A percentile compares a stretch with the other conserved stretches of the same genome.
These are phyloP conservation scores for Melikaiella ostensackeni DNA, from an alignment of 2,888 invertebrate genomes.

Conservation along the genomic window DNA sequence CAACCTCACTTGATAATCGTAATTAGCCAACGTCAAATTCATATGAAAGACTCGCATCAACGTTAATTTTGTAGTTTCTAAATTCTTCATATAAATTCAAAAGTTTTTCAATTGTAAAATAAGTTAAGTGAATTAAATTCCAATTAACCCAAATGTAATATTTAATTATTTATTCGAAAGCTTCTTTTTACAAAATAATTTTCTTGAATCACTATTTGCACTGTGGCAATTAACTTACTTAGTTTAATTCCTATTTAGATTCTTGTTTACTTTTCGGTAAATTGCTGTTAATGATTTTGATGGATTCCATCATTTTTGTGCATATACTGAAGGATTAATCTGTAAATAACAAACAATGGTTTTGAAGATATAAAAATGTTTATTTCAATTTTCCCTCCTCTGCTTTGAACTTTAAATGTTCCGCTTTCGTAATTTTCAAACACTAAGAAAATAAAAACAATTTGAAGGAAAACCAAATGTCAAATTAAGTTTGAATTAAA, in stretches of 20 bases:
- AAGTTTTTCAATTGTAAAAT: not conserved
- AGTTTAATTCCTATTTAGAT: not conserved
- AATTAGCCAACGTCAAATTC: constrained; percentile 20
- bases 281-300: not conserved
- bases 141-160: not conserved
- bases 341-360: not conserved
- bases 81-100: not conserved
- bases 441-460: not conserved
- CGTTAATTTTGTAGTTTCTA: not conserved
- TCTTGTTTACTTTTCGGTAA: not conserved
- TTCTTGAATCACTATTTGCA: not conserved
- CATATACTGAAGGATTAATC: not conserved
- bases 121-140: not conserved
- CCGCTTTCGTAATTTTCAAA: not conserved
- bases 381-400: not conserved
- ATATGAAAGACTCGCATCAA: not conserved
- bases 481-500: not conserved
- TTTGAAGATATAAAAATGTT: not conserved
- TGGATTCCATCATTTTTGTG: not conserved
- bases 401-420: not conserved
- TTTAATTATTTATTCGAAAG: not conserved
- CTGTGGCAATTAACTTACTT: not conserved
- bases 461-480: not conserved
- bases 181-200: too few species aligned
- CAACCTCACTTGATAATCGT: constrained; percentile 10